Conservation (phyloP, 2,888 invertebrate genomes). For the Sialis lutaria region DNA sequence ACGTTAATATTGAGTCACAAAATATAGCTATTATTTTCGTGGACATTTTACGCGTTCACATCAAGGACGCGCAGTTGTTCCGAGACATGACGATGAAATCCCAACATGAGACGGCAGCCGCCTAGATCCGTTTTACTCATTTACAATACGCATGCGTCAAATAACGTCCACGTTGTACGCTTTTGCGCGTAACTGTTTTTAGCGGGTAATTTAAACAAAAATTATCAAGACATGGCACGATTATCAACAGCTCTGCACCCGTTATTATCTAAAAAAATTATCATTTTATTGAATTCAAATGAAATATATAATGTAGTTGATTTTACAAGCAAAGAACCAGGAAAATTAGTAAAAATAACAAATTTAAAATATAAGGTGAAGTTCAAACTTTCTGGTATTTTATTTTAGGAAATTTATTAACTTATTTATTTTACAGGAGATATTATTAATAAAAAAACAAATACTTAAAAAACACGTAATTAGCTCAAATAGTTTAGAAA, state of each 20-base stretch:
- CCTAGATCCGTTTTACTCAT: constrained; percentile 13
- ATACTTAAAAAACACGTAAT: constrained; percentile 34
- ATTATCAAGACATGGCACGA: constrained; percentile 13
- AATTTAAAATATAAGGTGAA: constrained; percentile 31
- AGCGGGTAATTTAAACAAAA: background rate
- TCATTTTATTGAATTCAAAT: constrained; percentile 30
- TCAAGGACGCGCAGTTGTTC: constrained; percentile 27
- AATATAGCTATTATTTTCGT: constrained; percentile 30
- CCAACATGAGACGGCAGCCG: constrained; percentile 15
- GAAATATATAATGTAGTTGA: constrained; percentile 36
- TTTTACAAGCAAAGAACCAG: constrained; percentile 36
- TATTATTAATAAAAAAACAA: constrained; percentile 24
- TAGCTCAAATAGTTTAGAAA: constrained; percentile 21
- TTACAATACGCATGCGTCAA: constrained; percentile 8
- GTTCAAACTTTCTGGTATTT: constrained; percentile 10
- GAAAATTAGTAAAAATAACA: constrained; percentile 30
- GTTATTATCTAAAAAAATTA: constrained; percentile 24
- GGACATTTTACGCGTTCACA: constrained; percentile 27
- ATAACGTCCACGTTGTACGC: background rate
- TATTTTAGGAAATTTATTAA: background rate
- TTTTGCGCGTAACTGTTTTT: background rate
- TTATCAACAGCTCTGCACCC: constrained; percentile 15
- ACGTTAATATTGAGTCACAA: constrained; percentile 31
- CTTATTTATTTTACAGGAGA: constrained; percentile 20
- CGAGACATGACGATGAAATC: constrained; percentile 34